Evolutionary conservation across 1,140 invertebrate species (phyloP), one percentile per base, ranked within the genome.

Genomic region (Drosophila arawakana): DNA sequence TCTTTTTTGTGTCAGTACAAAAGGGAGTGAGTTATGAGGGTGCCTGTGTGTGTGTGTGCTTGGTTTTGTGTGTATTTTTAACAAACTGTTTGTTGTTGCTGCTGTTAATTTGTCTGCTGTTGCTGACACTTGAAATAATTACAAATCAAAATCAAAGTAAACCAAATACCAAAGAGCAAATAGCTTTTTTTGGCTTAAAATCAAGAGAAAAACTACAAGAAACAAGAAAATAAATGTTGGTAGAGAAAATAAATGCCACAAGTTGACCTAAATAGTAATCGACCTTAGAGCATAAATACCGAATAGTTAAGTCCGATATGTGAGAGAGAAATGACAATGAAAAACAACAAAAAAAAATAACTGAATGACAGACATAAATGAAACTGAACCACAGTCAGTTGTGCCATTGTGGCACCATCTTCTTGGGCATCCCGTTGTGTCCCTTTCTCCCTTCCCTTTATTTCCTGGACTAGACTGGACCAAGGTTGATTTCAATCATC

Each of bases 41-140:
- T 30, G 25, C 25, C 39, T 30, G 25, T 30, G 25, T 30, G 25
- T 3, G 25, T 2, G 25, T 25, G 25, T 2, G 25, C 1, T 25
- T 25, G 4, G 25, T 59, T 50, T 35, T 47, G 41, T 49, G 41
- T 59, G 41, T 43, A 46, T 30, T 58, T 11, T 55, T 34, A 13
- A n/a, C 39, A 30, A 41, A 34, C 30, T 21, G 55, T 58, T 46
- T 46, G 43, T 67, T 75, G 34, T 37, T 15, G 60, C 52, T 46
- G 37, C 62, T 75, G 70, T 71, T 79, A 63, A 61, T 72, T 75
- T 76, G 44, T 55, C 46, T 62, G 30, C 76, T 84, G 77, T 54
- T 58, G 52, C 44, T 82, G 80, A 61, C 80, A 82, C 76, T 80
- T 77, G 58, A 72, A 78, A 66, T 82, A 82, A 83, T 83, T 83